Percentiles rank a stretch among this genome's conserved stretches.
These are phyloP conservation scores for Xestia xanthographa DNA, from an alignment of 2,888 invertebrate species.

Conservation along the genomic window DNA sequence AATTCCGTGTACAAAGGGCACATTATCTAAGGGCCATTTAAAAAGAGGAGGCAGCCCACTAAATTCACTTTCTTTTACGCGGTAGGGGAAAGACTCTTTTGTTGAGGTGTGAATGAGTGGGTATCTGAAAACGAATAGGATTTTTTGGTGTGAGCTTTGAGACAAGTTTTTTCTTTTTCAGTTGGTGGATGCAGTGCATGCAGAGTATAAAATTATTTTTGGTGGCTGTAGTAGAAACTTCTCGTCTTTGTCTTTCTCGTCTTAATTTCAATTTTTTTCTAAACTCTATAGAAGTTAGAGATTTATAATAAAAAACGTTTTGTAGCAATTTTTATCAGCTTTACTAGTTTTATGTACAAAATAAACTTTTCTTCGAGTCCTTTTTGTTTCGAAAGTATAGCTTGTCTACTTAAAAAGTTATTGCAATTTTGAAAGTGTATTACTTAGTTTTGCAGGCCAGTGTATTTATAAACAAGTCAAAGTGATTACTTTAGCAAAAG, in stretches of 20 bases:
- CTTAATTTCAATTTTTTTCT: too few relatives aligned
- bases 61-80: constrained; percentile 65
- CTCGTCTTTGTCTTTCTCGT: too few relatives aligned
- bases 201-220: not conserved
- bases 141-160: not conserved
- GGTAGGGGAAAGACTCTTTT: constrained; percentile 44
- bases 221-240: not conserved
- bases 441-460: too few relatives aligned
- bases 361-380: too few relatives aligned
- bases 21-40: constrained; percentile 75
- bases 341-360: too few relatives aligned
- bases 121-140: constrained; percentile 40
- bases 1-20: constrained; percentile 79
- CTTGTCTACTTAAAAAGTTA: too few relatives aligned
- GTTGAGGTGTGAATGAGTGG: constrained; percentile 34
- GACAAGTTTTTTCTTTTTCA: not conserved
- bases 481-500: not conserved
- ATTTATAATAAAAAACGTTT: too few relatives aligned
- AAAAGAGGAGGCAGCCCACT: constrained; percentile 61
- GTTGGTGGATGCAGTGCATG: not conserved
- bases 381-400: too few relatives aligned
- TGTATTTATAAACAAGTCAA: not conserved
- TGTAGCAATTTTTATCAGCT: too few relatives aligned
- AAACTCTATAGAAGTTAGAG: too few relatives aligned
- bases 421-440: too few relatives aligned